Conservation (phyloP, 53 echinoderm and acorn worm genomes). For the Astropecten irregularis region DNA sequence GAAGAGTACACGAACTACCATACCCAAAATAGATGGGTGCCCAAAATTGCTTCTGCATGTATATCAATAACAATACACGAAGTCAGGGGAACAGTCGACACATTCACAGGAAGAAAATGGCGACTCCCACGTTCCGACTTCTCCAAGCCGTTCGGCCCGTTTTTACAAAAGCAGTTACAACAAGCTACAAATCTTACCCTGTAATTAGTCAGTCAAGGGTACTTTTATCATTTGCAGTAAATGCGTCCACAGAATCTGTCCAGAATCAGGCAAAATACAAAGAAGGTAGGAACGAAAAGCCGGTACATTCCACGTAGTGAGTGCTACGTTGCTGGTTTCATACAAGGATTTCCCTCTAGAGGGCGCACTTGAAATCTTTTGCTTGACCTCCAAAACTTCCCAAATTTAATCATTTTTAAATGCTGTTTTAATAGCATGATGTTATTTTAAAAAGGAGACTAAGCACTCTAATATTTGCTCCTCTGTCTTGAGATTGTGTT, state of each 20-base stretch:
- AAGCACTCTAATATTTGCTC: no score
- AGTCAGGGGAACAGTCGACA: constrained; percentile 14
- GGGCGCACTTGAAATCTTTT: no score
- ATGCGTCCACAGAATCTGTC: constrained; percentile 14
- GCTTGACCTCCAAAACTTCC: no score
- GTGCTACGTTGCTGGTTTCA: no score
- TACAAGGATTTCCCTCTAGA: no score
- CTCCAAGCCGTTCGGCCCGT: background rate
- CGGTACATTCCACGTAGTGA: no score
- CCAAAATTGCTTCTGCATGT: background rate
- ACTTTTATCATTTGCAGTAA: background rate
- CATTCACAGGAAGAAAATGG: background rate
- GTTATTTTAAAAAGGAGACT: no score
- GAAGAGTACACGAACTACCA: no score
- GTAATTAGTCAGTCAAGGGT: background rate
- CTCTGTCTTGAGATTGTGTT: no score
- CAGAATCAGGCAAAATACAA: background rate
- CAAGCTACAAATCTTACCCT: background rate
- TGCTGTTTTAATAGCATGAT: no score
- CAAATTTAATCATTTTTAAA: no score
- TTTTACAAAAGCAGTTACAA: background rate
- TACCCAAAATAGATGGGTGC: background rate
- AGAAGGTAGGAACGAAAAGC: background rate
- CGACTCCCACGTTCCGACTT: background rate
- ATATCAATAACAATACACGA: background rate